A percentile compares a stretch with the other conserved stretches of the same genome.
phyloP scores from a whole-genome alignment of 1,140 invertebrate genomes.

The Trichoplusia ni region DNA sequence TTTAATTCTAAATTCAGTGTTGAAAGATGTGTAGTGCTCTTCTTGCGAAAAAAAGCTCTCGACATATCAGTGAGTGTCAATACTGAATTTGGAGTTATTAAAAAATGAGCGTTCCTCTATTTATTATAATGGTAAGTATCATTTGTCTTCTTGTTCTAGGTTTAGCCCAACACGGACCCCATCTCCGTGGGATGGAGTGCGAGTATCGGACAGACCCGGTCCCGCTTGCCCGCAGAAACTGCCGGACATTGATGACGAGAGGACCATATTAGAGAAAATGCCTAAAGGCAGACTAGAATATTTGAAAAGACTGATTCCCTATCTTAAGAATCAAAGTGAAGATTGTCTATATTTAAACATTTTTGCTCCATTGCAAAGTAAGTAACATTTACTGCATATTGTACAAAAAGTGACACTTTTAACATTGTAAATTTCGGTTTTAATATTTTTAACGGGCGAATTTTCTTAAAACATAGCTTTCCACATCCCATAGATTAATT shows the following conservation, averaged over 20 bases:
- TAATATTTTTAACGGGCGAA: too few species aligned
- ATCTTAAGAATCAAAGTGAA: slow-evolving; percentile 96
- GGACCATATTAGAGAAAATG: slow-evolving; percentile 91
- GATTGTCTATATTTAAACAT: slow-evolving; percentile 99
- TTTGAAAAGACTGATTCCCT: slow-evolving; percentile 91
- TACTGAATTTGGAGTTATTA: too few species aligned
- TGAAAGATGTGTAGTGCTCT: too few species aligned
- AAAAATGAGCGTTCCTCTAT: too few species aligned
- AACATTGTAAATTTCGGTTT: too few species aligned
- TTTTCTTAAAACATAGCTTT: too few species aligned
- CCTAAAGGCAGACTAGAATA: slow-evolving; percentile 94
- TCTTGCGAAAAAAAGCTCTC: too few species aligned
- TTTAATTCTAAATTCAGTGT: too few species aligned
- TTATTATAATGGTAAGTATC: too few species aligned
- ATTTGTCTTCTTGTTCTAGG: slow-evolving; percentile 65
- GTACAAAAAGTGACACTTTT: too few species aligned
- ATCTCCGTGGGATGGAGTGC: slow-evolving; percentile 93
- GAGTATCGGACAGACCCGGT: slow-evolving; percentile 89
- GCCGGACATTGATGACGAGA: slow-evolving; percentile 91
- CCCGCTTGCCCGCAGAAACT: slow-evolving; percentile 95
- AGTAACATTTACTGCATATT: slow-evolving; percentile 64
- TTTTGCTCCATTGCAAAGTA: slow-evolving; percentile 96
- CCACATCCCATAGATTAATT: too few species aligned
- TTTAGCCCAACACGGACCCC: slow-evolving; percentile 96
- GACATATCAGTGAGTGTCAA: too few species aligned